Evolutionary conservation across 2,888 invertebrate species (phyloP), one percentile per base, ranked within the genome.

Genomic region (Nephrotoma guestfalica): DNA sequence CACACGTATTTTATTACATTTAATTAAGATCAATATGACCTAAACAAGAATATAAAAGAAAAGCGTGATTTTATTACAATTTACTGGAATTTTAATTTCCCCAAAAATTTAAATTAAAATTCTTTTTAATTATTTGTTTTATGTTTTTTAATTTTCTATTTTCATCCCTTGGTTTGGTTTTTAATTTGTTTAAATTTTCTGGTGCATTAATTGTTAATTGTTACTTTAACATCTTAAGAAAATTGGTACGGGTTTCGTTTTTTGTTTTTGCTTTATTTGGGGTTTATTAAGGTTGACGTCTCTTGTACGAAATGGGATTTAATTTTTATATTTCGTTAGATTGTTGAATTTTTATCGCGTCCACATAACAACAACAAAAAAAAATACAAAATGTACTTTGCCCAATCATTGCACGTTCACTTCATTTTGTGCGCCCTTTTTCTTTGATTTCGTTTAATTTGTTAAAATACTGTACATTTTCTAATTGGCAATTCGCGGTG

Each of bases 121-220:
- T 71, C 30, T 41, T 41, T 42, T 83, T 42, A 84, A 41, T 84
- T 84, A 42, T 84, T 84, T 84, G 41, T 84, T 84, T 84, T 84
- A 41, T 84, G 84, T 41, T 84, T 84, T 84, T 84, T 84, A 41
- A 41, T 84, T 84, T 84, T 84, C 84, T 41, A 84, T 84, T 71
- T 71, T 71, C 71, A 71, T 71, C 71, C 71, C 84, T 41, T 83
- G 41, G 4, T 83, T 83, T 83, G 83, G 40, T 83, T 83, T 83
- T 84, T 84, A 41, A 84, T 84, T 84, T 84, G 84, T 41, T 84
- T 84, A 84, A 84, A 84, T 84, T 84, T 84, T 84, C 84, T 84
- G 84, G 84, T 41, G 84, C 84, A 84, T 84, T 84, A 84, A 84
- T 84, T 42, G 84, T 84, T 84, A 84, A 84, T 84, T 84, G 84